These are phyloP conservation scores for Theodoxus fluviatilis DNA, from an alignment of 2,888 invertebrate species.

Conservation along the genomic window DNA sequence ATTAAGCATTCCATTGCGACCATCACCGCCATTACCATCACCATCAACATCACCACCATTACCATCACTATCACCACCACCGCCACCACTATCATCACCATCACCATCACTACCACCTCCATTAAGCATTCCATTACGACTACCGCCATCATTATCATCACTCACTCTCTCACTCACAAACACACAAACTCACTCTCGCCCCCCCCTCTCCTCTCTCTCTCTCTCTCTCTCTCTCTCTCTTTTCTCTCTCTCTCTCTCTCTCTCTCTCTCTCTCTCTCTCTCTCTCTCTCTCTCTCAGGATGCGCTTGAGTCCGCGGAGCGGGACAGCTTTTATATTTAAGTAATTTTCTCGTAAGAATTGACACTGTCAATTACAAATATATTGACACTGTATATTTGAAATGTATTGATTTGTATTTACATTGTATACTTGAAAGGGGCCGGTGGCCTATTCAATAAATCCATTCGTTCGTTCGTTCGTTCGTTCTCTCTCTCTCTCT, in stretches of 20 bases:
- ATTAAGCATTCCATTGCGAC: constrained; percentile 14
- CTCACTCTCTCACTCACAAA: not conserved
- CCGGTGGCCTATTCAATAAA: too few species aligned
- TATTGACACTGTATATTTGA: too few species aligned
- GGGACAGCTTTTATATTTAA: too few species aligned
- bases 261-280: constrained; percentile 1
- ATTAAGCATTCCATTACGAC: constrained; percentile 22
- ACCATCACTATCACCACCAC: constrained; percentile 27
- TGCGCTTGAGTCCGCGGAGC: too few species aligned
- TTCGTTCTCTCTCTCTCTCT: too few species aligned
- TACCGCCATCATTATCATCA: not conserved
- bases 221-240: constrained; percentile 17
- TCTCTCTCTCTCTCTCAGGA: constrained; percentile 5
- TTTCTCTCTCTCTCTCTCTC: not conserved
- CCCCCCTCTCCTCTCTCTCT: constrained; percentile 8
- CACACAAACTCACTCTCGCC: not conserved
- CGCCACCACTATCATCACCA: constrained; percentile 24
- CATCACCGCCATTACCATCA: constrained; percentile 27
- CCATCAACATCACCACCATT: constrained; percentile 22
- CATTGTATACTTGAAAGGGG: too few species aligned
- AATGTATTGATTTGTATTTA: too few species aligned
- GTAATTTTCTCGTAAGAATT: too few species aligned
- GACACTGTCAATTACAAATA: too few species aligned
- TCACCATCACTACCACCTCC: constrained; percentile 15
- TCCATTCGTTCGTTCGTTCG: too few species aligned